Base-by-base conservation (phyloP, 2,888 invertebrate genomes). In the Leptopilina drosophilae region DNA sequence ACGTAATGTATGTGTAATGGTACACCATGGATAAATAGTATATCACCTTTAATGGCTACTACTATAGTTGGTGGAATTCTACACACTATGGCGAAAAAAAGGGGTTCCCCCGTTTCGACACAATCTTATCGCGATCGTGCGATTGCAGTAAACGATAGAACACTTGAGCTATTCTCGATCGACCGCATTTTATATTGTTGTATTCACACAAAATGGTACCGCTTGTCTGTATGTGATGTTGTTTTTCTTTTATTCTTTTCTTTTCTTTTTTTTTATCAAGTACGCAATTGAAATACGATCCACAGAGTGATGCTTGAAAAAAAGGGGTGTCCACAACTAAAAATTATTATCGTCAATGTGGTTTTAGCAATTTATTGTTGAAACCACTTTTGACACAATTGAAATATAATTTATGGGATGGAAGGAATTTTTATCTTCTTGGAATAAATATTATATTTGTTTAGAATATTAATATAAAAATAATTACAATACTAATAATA, bases 91-190 rank as follows among this genome's bases (percentile, higher is more conserved):
- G 42, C 64, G 64, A 33, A 33, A 65, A 20, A 69, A 78, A 77
- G 79, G 82, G 82, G 76, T 42, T 42, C 42, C 42, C 42, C 42
- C 42, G 77, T 62, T 20, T 49, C 49, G 65, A 49, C 69, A 49
- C 69, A 77, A 83, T 83, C 78, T 81, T 82, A 82, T 82, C 82
- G 77, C 65, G 64, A 82, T 81, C 82, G 80, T 65, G 49, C 49
- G 80, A 81, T 81, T 77, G 67, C 77, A 40, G 78, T 49, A 64
- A 42, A 77, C 76, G 79, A 79, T 78, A 62, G 62, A 73, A 56
- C 73, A 56, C 53, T 73, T 73, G 26, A 53, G 69, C 46, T 53
- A 53, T 14, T 53, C 33, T 33, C 56, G 53, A 33, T 73, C 73
- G 33, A 8, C 14, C 73, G 26, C 53, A 26, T 26, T 33, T 73